Evolutionary conservation across 2,797 vertebrate genomes (phyloP), one percentile per base, ranked within the genome.

Genomic region (Rhinoraja longicauda): DNA sequence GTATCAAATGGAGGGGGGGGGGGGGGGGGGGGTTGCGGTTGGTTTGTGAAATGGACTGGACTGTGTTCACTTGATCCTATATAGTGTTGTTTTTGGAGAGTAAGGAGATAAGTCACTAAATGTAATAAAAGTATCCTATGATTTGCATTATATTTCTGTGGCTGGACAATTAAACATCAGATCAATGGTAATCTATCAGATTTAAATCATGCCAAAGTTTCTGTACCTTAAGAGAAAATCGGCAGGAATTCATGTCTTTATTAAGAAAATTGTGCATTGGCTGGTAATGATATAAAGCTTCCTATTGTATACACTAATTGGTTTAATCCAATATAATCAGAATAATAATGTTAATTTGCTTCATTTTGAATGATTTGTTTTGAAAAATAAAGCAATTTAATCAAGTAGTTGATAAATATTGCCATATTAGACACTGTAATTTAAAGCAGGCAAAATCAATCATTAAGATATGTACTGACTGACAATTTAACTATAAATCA

Each of bases 271-370:
- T 67, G 19, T 21, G 21, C 3, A 19, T 59, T 32, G 13, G 5
- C 59, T 64, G 57, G 59, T 64, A 8, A 57, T 2, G 4, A 64
- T 32, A 86, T 19, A 36, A 62, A 45, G 15, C n/a, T 2, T 88
- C 84, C n/a, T 29, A 88, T 36, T 88, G 67, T 88, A 67, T 32
- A 8, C 1, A 67, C 17, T 6, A 88, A 67, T 29, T 62, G 36
- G n/a, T 26, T 86, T 88, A 19, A 53, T 82, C 24, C 59, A 17
- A 29, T 29, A 15, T 29, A 59, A 84, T 24, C 53, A 1, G 21
- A 64, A 64, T 82, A 82, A 82, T 57, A 82, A 57, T 53, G 29
- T 82, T 88, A 36, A 32, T 64, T 88, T 64, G 84, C 64, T 88
- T 67, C 84, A 64, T 64, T 88, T 7, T 67, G 29, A 67, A 67